A percentile compares a stretch with the other conserved stretches of the same genome.
phyloP scores from a whole-genome alignment of 1,140 invertebrate species.

The Mylabris phalerata region DNA sequence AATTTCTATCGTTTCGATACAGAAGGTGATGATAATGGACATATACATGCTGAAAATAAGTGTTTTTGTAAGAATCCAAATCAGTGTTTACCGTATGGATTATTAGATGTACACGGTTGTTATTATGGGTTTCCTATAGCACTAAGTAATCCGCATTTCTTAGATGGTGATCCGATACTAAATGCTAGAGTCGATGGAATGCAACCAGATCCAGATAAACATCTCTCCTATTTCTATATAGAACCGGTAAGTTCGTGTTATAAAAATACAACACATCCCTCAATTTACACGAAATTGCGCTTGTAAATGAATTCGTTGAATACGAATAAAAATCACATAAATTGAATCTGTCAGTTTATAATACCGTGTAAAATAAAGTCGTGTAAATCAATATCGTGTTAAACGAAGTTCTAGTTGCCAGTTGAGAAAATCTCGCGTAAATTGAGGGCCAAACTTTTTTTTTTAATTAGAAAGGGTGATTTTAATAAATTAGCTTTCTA shows the following conservation, averaged over 20 bases:
- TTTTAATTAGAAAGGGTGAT: too few relatives aligned
- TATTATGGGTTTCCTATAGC: constrained; percentile 82
- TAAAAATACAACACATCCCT: not conserved
- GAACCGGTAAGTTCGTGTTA: constrained; percentile 53
- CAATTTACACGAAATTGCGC: too few relatives aligned
- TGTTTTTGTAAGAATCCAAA: constrained; percentile 65
- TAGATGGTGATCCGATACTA: constrained; percentile 60
- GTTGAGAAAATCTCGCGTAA: too few relatives aligned
- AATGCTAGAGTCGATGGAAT: constrained; percentile 56
- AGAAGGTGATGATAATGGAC: constrained; percentile 69
- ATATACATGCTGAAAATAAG: constrained; percentile 58
- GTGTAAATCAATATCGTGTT: too few relatives aligned
- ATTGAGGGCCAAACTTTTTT: too few relatives aligned
- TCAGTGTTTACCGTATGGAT: constrained; percentile 59
- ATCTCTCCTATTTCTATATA: constrained; percentile 64
- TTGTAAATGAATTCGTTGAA: too few relatives aligned
- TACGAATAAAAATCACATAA: too few relatives aligned
- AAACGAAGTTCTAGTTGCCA: too few relatives aligned
- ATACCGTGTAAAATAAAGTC: too few relatives aligned
- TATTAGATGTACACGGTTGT: constrained; percentile 72
- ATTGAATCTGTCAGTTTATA: too few relatives aligned
- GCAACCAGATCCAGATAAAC: constrained; percentile 55
- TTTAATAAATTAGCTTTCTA: too few relatives aligned
- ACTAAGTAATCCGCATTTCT: constrained; percentile 85
- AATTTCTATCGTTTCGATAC: constrained; percentile 65